These are phyloP conservation scores for Cistogaster globosa DNA, from an alignment of 2,888 invertebrate species.

Conservation along the genomic window DNA sequence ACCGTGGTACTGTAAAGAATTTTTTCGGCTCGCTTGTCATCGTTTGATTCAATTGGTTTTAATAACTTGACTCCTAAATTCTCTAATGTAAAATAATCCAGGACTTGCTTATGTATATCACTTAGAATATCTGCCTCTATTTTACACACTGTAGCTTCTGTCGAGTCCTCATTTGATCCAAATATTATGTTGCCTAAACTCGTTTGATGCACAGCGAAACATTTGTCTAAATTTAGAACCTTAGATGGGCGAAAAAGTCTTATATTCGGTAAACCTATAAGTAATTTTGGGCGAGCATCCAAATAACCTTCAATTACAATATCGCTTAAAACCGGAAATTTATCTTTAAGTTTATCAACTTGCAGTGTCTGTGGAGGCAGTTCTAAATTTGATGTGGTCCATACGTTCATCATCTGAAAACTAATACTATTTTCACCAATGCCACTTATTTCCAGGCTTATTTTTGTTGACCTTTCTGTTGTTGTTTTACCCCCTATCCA, in stretches of 20 bases:
- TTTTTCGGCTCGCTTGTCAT: too few species aligned
- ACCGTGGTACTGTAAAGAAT: too few species aligned
- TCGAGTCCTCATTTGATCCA: constrained; percentile 43
- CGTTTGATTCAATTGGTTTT: too few species aligned
- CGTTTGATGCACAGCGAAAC: constrained; percentile 26
- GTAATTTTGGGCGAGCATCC: constrained; percentile 20
- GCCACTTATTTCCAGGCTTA: too few species aligned
- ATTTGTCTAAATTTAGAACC: constrained; percentile 2
- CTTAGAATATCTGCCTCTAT: constrained; percentile 23
- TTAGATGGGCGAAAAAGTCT: constrained; percentile 13
- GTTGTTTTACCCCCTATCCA: too few species aligned
- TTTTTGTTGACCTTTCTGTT: too few species aligned
- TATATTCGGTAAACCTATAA: constrained; percentile 39
- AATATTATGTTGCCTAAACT: constrained; percentile 28
- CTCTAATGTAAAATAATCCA: constrained; percentile 22
- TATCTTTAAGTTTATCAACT: background rate
- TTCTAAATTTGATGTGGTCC: too few species aligned
- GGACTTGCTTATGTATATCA: constrained; percentile 36
- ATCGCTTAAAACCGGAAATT: background rate
- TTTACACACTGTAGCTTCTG: constrained; percentile 22
- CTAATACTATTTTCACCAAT: too few species aligned
- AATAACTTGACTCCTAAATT: too few species aligned
- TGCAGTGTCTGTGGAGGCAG: too few species aligned
- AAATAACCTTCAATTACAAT: background rate
- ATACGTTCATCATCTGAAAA: too few species aligned